Percentiles rank a stretch among this genome's conserved stretches.
These are phyloP conservation scores for Syngnathus acus DNA, from an alignment of 2,797 vertebrate genomes.

Conservation along the genomic window DNA sequence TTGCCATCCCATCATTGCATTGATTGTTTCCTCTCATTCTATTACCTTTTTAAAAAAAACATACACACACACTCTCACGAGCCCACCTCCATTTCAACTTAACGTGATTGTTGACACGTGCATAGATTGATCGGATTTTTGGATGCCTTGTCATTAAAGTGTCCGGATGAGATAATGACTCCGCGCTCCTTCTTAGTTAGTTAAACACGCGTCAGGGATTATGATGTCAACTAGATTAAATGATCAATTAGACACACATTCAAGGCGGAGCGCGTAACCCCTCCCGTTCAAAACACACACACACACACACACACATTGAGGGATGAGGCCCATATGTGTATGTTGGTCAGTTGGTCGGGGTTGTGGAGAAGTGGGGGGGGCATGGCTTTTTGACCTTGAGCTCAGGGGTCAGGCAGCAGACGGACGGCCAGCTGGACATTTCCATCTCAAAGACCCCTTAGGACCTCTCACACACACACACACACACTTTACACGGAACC, in stretches of 20 bases:
- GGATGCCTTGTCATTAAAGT: conserved; percentile 61
- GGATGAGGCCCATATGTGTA: conserved; percentile 14
- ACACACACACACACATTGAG: conserved; percentile 15
- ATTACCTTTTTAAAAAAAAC: conserved; percentile 27
- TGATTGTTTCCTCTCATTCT: conserved; percentile 52
- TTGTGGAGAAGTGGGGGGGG: conserved; percentile 30
- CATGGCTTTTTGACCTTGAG: conserved; percentile 87
- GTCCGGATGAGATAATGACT: conserved; percentile 70
- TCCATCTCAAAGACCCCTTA: conserved; percentile 90
- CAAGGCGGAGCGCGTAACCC: conserved; percentile 32
- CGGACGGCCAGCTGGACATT: conserved; percentile 97
- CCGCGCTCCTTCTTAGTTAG: conserved; percentile 57
- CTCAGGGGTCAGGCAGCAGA: conserved; percentile 92
- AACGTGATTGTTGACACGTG: conserved; percentile 57
- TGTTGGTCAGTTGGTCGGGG: conserved; percentile 47
- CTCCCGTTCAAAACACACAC: conserved; percentile 21
- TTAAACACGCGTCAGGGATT: conserved; percentile 71
- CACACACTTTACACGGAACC: conserved; percentile 77
- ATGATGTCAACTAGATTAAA: conserved; percentile 68
- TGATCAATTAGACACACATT: conserved; percentile 56
- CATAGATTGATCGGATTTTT: conserved; percentile 34
- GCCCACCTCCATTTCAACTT: conserved; percentile 53
- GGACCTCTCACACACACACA: conserved; percentile 46
- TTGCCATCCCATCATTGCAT: conserved; percentile 38
- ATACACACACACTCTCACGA: neutral